Base-by-base conservation (phyloP, 2,888 invertebrate genomes). In the Aphodius sticticus region DNA sequence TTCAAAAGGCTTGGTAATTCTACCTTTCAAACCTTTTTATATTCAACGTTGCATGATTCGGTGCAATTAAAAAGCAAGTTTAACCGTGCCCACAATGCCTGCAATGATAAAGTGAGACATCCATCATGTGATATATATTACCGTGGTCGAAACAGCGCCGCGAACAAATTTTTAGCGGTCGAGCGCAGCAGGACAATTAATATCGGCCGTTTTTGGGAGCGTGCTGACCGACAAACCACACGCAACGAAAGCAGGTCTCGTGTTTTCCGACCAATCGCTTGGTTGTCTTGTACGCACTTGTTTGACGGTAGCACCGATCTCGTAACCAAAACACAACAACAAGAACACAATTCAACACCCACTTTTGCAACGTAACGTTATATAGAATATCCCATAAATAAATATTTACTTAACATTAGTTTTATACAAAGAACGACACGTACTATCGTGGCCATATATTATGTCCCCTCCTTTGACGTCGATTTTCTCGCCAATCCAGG, bases 71-170 rank as follows among this genome's bases (percentile, higher is more conserved):
- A 53, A 53, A 53, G 53, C 12, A 5, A 53, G 4, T 12, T 53
- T 7, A 53, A 53, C 53, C 53, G 53, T 53, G 69, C 78, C 74
- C 69, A 76, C 69, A 79, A 35, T 76, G 76, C 15, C 26, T 9
- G 69, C 76, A 26, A 69, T 76, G 76, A 76, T 76, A 76, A 76
- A 76, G 76, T 76, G 76, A 38, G 69, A 76, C 76, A 76, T 76
- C 76, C 76, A 76, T 76, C 76, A 76, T 53, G 53, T 53, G 53
- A 53, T 53, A 53, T 53, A 53, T 53, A 53, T 53, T 53, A 12
- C 53, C 12, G 53, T 12, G 53, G 53, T 53, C 53, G 53, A 53
- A 53, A 12, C 53, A 53, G 53, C 53, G 53, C 53, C 53, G 53
- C 53, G 53, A 53, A 53, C 53, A 53, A 53, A 53, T 53, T 53